Evolutionary conservation across 2,113 vertebrate genomes (phyloP).

Genomic region (Lasiurus borealis): DNA sequence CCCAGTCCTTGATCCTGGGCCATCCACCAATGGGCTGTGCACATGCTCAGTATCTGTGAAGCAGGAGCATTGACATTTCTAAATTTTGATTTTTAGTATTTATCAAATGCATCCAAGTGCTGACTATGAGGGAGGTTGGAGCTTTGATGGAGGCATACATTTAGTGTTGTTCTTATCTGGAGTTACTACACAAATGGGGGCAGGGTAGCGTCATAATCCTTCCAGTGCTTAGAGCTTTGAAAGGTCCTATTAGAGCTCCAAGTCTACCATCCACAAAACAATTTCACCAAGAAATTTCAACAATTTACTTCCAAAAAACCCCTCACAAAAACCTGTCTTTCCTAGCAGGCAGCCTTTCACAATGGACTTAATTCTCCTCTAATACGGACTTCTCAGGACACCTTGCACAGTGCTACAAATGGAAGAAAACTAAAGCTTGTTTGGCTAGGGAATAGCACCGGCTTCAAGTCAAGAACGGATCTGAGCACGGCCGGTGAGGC

Average conservation of each 20-base stretch:
- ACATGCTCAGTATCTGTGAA: neutral
- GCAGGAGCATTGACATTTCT: neutral
- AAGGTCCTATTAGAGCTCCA: neutral
- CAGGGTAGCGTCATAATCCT: neutral
- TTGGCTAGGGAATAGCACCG: neutral
- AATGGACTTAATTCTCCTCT: neutral
- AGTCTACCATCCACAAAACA: neutral
- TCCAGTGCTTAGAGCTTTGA: neutral
- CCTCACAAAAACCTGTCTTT: neutral
- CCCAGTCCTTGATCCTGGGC: neutral
- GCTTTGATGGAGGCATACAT: neutral
- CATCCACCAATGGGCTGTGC: neutral
- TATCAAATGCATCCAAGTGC: neutral
- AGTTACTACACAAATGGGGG: neutral
- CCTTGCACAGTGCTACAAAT: neutral
- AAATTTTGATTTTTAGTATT: neutral
- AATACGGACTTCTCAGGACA: neutral
- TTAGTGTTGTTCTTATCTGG: neutral
- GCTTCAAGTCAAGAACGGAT: neutral
- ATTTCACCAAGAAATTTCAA: constrained; percentile 16
- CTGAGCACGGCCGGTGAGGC: too few relatives aligned
- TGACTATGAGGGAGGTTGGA: neutral
- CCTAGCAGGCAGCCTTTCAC: constrained; percentile 13
- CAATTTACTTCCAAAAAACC: neutral
- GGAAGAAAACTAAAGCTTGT: neutral